Percentiles rank a stretch among this genome's conserved stretches.
Conservation (phyloP, 1,140 invertebrate genomes). For the Danaus plexippus region DNA sequence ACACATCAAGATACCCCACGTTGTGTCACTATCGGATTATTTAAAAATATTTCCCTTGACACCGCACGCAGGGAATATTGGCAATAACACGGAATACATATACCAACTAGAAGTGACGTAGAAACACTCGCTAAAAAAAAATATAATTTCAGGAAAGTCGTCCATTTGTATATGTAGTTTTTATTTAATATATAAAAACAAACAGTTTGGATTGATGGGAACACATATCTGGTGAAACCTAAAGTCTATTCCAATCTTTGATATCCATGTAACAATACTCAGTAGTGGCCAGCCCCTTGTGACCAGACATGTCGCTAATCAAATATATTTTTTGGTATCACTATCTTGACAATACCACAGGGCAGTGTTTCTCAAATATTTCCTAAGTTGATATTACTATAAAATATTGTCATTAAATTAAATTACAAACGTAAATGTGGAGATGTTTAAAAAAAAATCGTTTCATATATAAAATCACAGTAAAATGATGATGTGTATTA, state of each 20-base stretch:
- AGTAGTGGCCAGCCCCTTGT: slow-evolving; percentile 22
- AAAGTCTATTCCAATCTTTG: slow-evolving; percentile 7
- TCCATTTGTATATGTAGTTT: too few species aligned
- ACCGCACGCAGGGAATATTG: slow-evolving; percentile 13
- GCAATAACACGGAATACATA: slow-evolving; percentile 17
- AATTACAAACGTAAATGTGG: too few species aligned
- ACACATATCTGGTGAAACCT: background rate
- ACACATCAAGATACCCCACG: slow-evolving; percentile 4
- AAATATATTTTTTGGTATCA: slow-evolving; percentile 56
- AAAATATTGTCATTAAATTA: too few species aligned
- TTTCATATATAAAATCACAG: too few species aligned
- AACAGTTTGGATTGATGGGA: too few species aligned
- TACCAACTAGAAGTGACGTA: slow-evolving; percentile 17
- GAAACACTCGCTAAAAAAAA: too few species aligned
- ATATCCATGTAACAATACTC: slow-evolving; percentile 3
- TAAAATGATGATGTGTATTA: too few species aligned
- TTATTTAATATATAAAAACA: too few species aligned
- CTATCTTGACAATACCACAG: slow-evolving; percentile 44
- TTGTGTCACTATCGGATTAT: slow-evolving; percentile 44
- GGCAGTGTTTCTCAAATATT: background rate
- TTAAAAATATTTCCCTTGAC: slow-evolving; percentile 51
- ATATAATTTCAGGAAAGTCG: too few species aligned
- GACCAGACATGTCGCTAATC: slow-evolving; percentile 50
- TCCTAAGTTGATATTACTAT: too few species aligned
- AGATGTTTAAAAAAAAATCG: too few species aligned